Percentiles rank a stretch among this genome's conserved stretches.
Evolutionary conservation across 2,113 vertebrate genomes (phyloP).

Genomic region (Stictonetta naevosa): DNA sequence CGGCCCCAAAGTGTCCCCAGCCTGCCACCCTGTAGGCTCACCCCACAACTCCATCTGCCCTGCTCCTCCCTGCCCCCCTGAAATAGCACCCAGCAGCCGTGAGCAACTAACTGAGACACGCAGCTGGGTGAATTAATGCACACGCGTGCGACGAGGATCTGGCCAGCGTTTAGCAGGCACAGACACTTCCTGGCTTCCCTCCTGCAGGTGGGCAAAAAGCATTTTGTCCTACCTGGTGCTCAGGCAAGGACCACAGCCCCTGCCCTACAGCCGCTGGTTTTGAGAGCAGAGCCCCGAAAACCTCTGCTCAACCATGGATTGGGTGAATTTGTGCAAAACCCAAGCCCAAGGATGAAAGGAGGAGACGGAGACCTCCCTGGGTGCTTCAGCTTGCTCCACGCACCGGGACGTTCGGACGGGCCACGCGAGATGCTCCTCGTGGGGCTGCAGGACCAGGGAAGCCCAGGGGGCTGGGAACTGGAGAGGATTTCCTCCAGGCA

Average conservation of each 20-base stretch:
- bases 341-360: not conserved
- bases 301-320: not conserved
- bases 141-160: too few species aligned
- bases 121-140: not conserved
- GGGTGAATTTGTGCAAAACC: not conserved
- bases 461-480: not conserved
- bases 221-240: not conserved
- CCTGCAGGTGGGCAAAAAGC: not conserved
- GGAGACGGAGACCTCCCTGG: not conserved
- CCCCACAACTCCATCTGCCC: not conserved
- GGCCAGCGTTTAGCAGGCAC: too few species aligned
- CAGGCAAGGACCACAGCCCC: not conserved
- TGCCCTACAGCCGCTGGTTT: not conserved
- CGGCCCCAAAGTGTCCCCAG: accelerated
- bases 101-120: not conserved
- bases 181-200: not conserved
- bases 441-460: not conserved
- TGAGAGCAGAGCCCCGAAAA: not conserved
- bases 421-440: not conserved
- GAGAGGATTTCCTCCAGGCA: not conserved
- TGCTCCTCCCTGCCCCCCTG: not conserved
- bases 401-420: not conserved
- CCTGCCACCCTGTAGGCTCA: accelerated
- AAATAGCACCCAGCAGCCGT: not conserved
- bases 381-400: not conserved